A percentile compares a stretch with the other conserved stretches of the same genome.
phyloP scores from a whole-genome alignment of 2,113 vertebrate genomes.

The Hemibagrus wyckioides region DNA sequence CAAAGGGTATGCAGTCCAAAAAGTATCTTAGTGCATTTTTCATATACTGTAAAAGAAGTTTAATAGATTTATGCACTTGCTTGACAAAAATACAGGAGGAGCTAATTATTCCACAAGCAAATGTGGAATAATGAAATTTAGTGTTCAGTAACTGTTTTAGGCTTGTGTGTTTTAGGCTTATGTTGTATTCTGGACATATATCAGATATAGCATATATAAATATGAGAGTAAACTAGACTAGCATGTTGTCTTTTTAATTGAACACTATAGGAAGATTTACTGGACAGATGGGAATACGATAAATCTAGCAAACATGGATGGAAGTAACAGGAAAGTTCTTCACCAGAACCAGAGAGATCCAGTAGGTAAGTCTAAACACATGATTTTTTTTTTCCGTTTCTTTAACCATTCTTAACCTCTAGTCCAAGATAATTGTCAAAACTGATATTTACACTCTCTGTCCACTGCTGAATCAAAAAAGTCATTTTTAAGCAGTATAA shows the following conservation, averaged over 20 bases:
- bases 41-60: conserved; percentile 17
- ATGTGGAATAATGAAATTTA: neutral
- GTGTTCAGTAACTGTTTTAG: neutral
- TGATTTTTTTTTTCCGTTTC: conserved; percentile 46
- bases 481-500: too few species aligned
- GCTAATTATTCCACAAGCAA: neutral
- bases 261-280: conserved; percentile 84
- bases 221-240: neutral
- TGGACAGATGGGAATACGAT: conserved; percentile 98
- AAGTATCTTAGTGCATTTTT: conserved; percentile 32
- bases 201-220: neutral
- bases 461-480: conserved; percentile 48
- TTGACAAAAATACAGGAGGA: neutral
- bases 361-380: conserved; percentile 78
- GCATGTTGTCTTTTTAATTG: neutral
- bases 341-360: conserved; percentile 96
- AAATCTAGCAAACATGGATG: conserved; percentile 98
- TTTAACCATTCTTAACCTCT: conserved; percentile 13
- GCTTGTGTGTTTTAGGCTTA: neutral
- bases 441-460: conserved; percentile 53
- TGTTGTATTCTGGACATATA: neutral
- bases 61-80: neutral
- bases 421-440: conserved; percentile 57
- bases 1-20: conserved; percentile 87
- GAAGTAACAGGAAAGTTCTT: conserved; percentile 96